These are phyloP conservation scores for Zoanthus gigantus DNA, from an alignment of 92 coral and sea anemone species.

Conservation along the genomic window DNA sequence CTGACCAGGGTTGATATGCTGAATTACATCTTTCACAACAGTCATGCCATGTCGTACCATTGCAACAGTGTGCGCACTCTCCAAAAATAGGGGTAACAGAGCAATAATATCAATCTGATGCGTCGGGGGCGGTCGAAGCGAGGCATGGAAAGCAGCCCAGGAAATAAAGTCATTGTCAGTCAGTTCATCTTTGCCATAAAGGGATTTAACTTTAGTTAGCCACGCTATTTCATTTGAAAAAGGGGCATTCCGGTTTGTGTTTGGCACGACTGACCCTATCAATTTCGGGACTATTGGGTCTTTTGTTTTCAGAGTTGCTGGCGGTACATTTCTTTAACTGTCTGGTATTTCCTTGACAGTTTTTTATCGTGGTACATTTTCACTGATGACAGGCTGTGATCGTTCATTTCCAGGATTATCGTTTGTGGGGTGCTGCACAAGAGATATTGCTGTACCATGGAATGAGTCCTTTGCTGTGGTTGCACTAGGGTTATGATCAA, in stretches of 20 bases:
- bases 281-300: slow-evolving; percentile 48
- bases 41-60: slow-evolving; percentile 61
- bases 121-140: slow-evolving; percentile 34
- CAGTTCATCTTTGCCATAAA: slow-evolving; percentile 48
- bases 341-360: slow-evolving; percentile 50
- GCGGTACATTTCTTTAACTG: slow-evolving; percentile 59
- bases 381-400: slow-evolving; percentile 30
- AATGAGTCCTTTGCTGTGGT: slow-evolving; percentile 68
- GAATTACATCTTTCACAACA: slow-evolving; percentile 47
- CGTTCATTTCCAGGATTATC: slow-evolving; percentile 56
- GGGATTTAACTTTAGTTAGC: slow-evolving; percentile 55
- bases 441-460: slow-evolving; percentile 70
- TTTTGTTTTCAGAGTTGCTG: slow-evolving; percentile 46
- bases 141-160: slow-evolving; percentile 75
- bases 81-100: slow-evolving; percentile 44
- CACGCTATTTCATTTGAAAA: slow-evolving; percentile 50
- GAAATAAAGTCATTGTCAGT: slow-evolving; percentile 52
- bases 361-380: slow-evolving; percentile 14
- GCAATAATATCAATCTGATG: slow-evolving; percentile 37
- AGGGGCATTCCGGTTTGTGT: slow-evolving; percentile 16
- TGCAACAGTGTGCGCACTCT: slow-evolving; percentile 53
- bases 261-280: slow-evolving; percentile 24
- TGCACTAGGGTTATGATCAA: slow-evolving; percentile 73
- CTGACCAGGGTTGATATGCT: slow-evolving; percentile 59
- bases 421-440: slow-evolving; percentile 56